Evolutionary conservation across 2,888 invertebrate species (phyloP).

Genomic region (Parnassius glacialis): DNA sequence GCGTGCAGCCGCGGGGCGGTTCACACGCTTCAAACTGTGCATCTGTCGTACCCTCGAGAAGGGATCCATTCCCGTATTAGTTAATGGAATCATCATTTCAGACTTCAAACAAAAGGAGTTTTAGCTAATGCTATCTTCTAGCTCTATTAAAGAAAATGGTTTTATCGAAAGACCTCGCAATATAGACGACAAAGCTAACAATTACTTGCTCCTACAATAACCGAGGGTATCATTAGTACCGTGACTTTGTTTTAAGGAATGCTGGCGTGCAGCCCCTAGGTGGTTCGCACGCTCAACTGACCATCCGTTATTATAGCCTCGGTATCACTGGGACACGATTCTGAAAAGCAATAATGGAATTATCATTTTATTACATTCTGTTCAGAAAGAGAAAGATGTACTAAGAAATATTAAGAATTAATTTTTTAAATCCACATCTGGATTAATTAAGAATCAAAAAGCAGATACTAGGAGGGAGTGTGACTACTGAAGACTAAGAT

Average conservation of each 20-base stretch:
- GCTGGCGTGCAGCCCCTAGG: conserved; percentile 18
- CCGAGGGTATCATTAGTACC: background rate
- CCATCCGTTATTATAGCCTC: background rate
- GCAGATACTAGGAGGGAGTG: too few species aligned
- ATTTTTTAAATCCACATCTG: too few species aligned
- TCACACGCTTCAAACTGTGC: conserved; percentile 29
- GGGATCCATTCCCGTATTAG: conserved; percentile 1
- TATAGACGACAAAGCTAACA: too few species aligned
- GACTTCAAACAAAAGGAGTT: too few species aligned
- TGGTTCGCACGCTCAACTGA: conserved; percentile 19
- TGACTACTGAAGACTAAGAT: too few species aligned
- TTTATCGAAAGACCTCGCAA: too few species aligned
- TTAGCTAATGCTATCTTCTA: too few species aligned
- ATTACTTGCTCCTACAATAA: too few species aligned
- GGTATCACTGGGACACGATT: conserved; percentile 8
- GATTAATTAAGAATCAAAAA: too few species aligned
- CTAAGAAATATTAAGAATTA: too few species aligned
- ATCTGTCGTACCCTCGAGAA: conserved; percentile 15
- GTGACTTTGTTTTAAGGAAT: conserved; percentile 12
- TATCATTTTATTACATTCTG: background rate
- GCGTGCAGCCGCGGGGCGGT: conserved; percentile 33
- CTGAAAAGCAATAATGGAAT: conserved; percentile 4
- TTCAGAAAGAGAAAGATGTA: too few species aligned
- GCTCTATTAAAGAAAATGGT: too few species aligned
- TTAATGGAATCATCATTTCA: background rate